These are phyloP conservation scores for Blastomussa wellsi DNA, from an alignment of 92 coral and sea anemone genomes.

Conservation along the genomic window DNA sequence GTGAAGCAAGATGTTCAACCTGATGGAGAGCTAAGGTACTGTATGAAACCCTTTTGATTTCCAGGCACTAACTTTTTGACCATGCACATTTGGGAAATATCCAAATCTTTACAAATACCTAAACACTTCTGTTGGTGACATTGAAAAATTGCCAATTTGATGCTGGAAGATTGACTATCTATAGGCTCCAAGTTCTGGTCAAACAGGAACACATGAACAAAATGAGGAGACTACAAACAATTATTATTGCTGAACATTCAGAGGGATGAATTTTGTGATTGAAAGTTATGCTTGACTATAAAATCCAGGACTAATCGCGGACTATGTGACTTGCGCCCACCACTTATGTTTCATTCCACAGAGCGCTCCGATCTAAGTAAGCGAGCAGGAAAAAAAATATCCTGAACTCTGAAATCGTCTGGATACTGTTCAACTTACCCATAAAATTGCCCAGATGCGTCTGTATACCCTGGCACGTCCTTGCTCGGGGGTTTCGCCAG, in stretches of 20 bases:
- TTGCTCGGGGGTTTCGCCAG: conserved; percentile 32
- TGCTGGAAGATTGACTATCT: conserved; percentile 18
- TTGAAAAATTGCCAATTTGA: conserved; percentile 12
- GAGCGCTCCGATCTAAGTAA: background rate
- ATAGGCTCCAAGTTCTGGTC: conserved; percentile 16
- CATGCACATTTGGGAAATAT: background rate
- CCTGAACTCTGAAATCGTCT: conserved; percentile 2
- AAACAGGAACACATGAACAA: conserved; percentile 11
- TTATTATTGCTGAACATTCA: background rate
- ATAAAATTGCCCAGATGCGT: conserved; percentile 45
- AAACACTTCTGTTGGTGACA: conserved; percentile 1
- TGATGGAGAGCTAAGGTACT: conserved; percentile 8
- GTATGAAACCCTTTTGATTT: conserved; percentile 5
- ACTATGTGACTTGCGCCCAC: background rate
- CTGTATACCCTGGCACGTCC: conserved; percentile 41
- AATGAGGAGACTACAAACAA: conserved; percentile 15
- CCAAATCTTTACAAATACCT: background rate
- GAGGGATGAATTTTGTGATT: conserved; percentile 8
- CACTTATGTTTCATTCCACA: background rate
- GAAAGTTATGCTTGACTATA: conserved; percentile 1
- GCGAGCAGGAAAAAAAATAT: background rate
- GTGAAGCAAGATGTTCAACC: conserved; percentile 4
- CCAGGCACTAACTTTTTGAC: background rate
- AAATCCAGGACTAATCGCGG: conserved; percentile 2
- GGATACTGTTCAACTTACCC: conserved; percentile 41